A percentile compares a stretch with the other conserved stretches of the same genome.
Conservation (phyloP, 2,888 invertebrate genomes). For the Eulithis prunata region DNA sequence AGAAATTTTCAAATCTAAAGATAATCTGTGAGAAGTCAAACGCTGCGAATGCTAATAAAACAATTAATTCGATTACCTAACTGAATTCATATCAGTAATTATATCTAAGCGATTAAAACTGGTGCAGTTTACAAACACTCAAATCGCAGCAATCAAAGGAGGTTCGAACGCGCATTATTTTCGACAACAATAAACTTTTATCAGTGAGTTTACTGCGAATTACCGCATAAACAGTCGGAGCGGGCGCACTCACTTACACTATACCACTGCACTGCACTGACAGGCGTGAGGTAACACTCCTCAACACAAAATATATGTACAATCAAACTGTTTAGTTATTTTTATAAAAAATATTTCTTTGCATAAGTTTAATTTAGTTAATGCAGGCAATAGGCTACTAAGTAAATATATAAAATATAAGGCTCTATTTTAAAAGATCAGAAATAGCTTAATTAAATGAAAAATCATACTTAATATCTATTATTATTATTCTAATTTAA, state of each 20-base stretch:
- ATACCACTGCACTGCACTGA: conserved; percentile 23
- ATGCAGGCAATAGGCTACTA: too few relatives aligned
- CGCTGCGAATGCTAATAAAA: too few relatives aligned
- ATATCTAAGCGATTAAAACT: neutral
- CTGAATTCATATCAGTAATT: neutral
- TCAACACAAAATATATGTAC: neutral
- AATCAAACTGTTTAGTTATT: conserved; percentile 18
- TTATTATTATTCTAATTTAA: neutral
- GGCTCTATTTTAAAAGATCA: too few relatives aligned
- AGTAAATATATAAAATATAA: too few relatives aligned
- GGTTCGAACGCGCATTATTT: conserved; percentile 28
- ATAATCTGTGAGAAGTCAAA: too few relatives aligned
- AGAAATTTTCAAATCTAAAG: too few relatives aligned
- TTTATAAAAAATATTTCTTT: neutral
- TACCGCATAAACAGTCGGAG: conserved; percentile 29
- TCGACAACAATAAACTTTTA: conserved; percentile 38
- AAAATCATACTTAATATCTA: too few relatives aligned
- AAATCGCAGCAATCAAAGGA: conserved; percentile 29
- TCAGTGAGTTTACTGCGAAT: conserved; percentile 30
- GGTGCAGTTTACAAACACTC: conserved; percentile 16
- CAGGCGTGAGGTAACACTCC: conserved; percentile 19
- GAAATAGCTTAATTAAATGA: too few relatives aligned
- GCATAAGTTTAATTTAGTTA: neutral
- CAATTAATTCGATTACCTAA: neutral
- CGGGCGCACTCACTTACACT: conserved; percentile 13